Evolutionary conservation across 2,888 invertebrate genomes (phyloP), one percentile per base, ranked within the genome.

Genomic region (Conchocele bisecta): DNA sequence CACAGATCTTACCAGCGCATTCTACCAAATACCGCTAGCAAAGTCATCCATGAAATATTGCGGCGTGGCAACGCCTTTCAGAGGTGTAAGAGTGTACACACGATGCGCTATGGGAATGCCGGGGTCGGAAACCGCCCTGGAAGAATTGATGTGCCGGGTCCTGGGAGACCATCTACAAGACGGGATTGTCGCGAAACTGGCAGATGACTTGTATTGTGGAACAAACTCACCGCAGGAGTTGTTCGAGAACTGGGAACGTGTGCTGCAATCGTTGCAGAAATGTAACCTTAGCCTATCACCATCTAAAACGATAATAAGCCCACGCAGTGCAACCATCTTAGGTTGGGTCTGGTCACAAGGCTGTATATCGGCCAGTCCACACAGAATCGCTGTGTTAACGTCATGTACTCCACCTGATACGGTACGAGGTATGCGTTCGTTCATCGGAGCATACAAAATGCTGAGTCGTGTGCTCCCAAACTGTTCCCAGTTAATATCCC

Each of bases 81-180:
- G 50, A 9, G 79, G 78, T 6, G 71, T 79, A 0, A 50, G 67
- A 3, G 79, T 75, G 7, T 82, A 82, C 17, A 60, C 65, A 2
- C 24, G 79, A 15, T 75, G 63, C 44, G 80, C 79, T 3, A 83
- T 79, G 80, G 81, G 75, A 3, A 84, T 82, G 72, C 81, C 80
- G 3, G 80, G 71, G 0, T 75, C 78, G 5, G 81, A 83, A 48
- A 83, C 81, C 5, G 70, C 71, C 2, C 33, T 58, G 13, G 79
- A 81, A 28, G 82, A 79, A 26, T 41, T 83, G 4, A 78, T 76
- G 67, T 68, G 60, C 31, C 51, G 65, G 11, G 73, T 81, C 4
- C 53, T 82, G 6, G 81, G 80, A 3, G 74, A 82, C 39, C 53
- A 29, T 6, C 13, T 79, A 9, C 64, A 74, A 22, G 68, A 69